Conservation (phyloP, 2,113 vertebrate species). For the Anser cygnoides region DNA sequence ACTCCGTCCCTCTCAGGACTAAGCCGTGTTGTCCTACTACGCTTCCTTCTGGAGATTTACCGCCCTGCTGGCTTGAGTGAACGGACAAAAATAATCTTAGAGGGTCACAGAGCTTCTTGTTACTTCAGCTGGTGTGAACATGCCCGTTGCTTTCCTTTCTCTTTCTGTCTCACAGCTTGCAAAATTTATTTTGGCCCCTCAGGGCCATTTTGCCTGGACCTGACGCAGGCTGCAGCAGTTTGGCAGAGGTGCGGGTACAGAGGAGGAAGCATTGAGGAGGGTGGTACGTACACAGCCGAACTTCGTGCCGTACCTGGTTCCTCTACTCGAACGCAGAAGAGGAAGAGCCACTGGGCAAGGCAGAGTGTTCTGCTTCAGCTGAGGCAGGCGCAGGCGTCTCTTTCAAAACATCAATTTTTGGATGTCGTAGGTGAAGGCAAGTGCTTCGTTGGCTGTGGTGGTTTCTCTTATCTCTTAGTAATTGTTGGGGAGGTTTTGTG, state of each 20-base stretch:
- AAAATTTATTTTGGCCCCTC: not conserved
- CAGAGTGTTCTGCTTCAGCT: fast-evolving
- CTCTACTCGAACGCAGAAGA: not conserved
- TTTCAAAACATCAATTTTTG: not conserved
- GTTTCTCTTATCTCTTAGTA: not conserved
- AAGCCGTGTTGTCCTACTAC: not conserved
- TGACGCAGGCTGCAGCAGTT: fast-evolving
- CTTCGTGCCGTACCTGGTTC: not conserved
- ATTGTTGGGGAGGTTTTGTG: not conserved
- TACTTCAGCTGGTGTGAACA: not conserved
- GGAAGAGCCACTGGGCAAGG: not conserved
- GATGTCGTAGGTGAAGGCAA: not conserved
- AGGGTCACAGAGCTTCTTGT: not conserved
- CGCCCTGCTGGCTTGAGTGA: not conserved
- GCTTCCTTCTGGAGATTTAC: not conserved
- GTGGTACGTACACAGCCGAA: not conserved
- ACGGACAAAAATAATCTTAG: not conserved
- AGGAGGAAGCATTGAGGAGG: not conserved
- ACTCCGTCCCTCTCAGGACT: not conserved
- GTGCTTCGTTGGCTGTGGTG: not conserved
- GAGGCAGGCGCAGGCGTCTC: not conserved
- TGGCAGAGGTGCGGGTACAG: not conserved
- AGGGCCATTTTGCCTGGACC: fast-evolving
- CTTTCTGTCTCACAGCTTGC: not conserved
- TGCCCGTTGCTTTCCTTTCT: not conserved